Conservation (phyloP, 53 echinoderm and acorn worm species). For the Echinarachnius parma region DNA sequence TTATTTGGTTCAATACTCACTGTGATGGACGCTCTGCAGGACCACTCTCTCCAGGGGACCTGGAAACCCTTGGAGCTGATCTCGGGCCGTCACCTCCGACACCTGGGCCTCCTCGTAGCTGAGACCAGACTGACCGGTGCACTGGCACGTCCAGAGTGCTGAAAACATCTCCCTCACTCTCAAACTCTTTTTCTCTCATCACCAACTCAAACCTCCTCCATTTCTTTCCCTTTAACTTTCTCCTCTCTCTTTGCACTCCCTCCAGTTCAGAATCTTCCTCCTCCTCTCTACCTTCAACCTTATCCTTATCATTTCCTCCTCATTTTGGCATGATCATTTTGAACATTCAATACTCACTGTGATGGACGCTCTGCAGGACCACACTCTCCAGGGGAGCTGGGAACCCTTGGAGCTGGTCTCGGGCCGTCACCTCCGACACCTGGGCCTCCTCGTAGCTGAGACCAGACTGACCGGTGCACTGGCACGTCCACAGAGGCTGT, state of each 20-base stretch:
- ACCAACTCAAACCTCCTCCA: too few relatives aligned
- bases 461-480: constrained; percentile 78
- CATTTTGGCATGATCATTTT: too few relatives aligned
- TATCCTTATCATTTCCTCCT: too few relatives aligned
- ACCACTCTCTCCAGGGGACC: constrained; percentile 63
- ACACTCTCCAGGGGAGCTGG: constrained; percentile 67
- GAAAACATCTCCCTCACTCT: too few relatives aligned
- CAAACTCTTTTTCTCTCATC: too few relatives aligned
- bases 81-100: constrained; percentile 66
- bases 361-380: constrained; percentile 77
- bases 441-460: constrained; percentile 75
- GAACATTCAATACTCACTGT: too few relatives aligned
- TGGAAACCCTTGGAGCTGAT: constrained; percentile 60
- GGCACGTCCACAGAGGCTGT: constrained; percentile 87
- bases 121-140: constrained; percentile 75
- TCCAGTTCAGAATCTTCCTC: too few relatives aligned
- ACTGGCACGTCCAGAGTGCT: constrained; percentile 91
- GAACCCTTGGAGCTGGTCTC: constrained; percentile 54
- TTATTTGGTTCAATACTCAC: too few relatives aligned
- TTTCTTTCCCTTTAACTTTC: too few relatives aligned
- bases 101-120: constrained; percentile 70
- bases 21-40: constrained; percentile 81
- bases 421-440: constrained; percentile 65
- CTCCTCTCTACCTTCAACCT: too few relatives aligned
- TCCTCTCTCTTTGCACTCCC: too few relatives aligned